Conservation (phyloP, 2,888 invertebrate species). For the Chrysomela aeneicollis region DNA sequence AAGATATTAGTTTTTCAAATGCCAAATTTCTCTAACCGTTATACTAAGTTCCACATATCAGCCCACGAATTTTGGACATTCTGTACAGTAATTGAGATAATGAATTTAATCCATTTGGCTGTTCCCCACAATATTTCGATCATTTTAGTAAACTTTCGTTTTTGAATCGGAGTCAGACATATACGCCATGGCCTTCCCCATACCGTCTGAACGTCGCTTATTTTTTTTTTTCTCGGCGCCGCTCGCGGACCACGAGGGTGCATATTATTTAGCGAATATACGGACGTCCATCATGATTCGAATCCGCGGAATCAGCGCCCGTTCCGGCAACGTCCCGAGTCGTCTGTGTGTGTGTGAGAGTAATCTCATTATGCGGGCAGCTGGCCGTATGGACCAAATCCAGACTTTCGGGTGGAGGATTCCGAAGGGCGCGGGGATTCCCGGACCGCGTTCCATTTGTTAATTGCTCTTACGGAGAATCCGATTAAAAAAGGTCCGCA, state of each 20-base stretch:
- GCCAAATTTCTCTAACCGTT: too few species aligned
- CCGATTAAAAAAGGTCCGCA: conserved; percentile 13
- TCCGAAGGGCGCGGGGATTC: background rate
- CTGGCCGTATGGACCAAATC: background rate
- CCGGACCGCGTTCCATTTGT: background rate
- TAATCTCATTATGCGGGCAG: conserved; percentile 13
- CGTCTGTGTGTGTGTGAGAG: background rate
- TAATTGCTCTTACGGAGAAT: conserved; percentile 1
- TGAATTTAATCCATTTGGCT: too few species aligned
- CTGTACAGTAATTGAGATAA: too few species aligned
- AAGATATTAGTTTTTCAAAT: too few species aligned
- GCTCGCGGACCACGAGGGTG: background rate
- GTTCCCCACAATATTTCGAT: too few species aligned
- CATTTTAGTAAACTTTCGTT: too few species aligned
- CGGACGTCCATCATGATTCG: background rate
- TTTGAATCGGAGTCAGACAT: too few species aligned
- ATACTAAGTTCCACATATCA: too few species aligned
- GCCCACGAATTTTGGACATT: too few species aligned
- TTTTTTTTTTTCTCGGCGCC: too few species aligned
- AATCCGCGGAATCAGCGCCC: conserved; percentile 10
- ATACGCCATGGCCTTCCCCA: too few species aligned
- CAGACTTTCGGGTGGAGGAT: background rate
- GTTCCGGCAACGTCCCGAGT: background rate
- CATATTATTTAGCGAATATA: conserved; percentile 16
- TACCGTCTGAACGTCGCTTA: too few species aligned